phyloP scores from a whole-genome alignment of 2,888 invertebrate species.

The Idaea aversata region DNA sequence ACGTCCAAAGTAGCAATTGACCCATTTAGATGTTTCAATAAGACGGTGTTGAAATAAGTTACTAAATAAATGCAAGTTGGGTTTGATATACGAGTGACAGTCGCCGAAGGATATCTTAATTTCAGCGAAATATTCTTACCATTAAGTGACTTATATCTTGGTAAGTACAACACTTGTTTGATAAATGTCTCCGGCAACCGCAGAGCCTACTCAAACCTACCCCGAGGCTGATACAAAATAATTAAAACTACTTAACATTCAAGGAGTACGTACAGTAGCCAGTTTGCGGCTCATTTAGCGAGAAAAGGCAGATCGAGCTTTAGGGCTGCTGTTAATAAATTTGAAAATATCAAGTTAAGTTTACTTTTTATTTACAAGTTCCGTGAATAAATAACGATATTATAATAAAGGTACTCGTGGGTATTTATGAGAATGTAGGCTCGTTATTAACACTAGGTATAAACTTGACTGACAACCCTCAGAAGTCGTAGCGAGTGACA shows the following conservation, averaged over 20 bases:
- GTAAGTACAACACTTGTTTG: constrained; percentile 32
- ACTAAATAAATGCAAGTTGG: constrained; percentile 9
- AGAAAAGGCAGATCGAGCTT: constrained; percentile 18
- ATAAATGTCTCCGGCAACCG: constrained; percentile 58
- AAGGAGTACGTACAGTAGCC: constrained; percentile 68
- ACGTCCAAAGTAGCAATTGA: too few species aligned
- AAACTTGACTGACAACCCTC: constrained; percentile 17
- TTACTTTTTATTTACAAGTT: background rate
- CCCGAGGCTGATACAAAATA: constrained; percentile 69
- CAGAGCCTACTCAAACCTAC: constrained; percentile 45
- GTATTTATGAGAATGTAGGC: too few species aligned
- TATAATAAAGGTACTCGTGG: background rate
- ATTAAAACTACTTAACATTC: constrained; percentile 79
- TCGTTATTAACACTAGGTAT: background rate
- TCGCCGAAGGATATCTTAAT: constrained; percentile 12
- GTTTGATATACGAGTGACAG: constrained; percentile 19
- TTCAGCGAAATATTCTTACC: constrained; percentile 6
- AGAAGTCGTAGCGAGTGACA: constrained; percentile 34
- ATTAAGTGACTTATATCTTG: background rate
- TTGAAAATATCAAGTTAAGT: background rate
- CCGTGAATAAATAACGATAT: background rate
- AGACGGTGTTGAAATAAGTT: background rate
- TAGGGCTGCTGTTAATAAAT: constrained; percentile 19
- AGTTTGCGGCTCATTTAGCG: constrained; percentile 66
- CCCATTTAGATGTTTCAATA: background rate